These are phyloP conservation scores for Nephrotoma flavescens DNA, from an alignment of 2,888 invertebrate genomes.

Conservation along the genomic window DNA sequence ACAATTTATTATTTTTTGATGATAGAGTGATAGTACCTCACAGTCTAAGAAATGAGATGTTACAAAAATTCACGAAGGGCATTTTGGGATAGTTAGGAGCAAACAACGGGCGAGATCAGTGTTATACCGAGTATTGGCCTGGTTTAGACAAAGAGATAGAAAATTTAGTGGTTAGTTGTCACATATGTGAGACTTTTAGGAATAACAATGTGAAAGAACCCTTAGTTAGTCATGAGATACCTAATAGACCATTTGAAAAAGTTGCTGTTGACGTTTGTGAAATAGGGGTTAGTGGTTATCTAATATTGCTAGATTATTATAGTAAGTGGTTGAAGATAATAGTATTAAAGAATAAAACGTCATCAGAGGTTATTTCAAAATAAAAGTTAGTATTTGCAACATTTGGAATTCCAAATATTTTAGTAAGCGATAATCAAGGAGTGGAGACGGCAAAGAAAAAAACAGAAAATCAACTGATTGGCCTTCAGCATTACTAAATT, in stretches of 20 bases:
- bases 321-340: not conserved
- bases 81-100: constrained; percentile 8
- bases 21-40: constrained; percentile 9
- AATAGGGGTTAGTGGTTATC: not conserved
- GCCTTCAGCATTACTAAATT: not conserved
- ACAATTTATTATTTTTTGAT: constrained; percentile 6
- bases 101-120: constrained; percentile 7
- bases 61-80: constrained; percentile 7
- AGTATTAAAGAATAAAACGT: no score
- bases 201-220: constrained; percentile 4
- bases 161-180: not conserved
- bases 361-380: no score
- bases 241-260: constrained; percentile 7
- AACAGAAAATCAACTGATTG: not conserved
- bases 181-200: constrained; percentile 5
- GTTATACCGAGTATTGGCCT: constrained; percentile 9
- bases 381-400: no score
- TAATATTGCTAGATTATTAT: not conserved
- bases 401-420: no score
- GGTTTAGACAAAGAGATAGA: constrained; percentile 8
- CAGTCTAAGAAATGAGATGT: constrained; percentile 5
- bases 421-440: no score
- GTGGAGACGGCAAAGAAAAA: no score
- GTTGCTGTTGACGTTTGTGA: constrained; percentile 9
- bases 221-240: constrained; percentile 7